Conservation (phyloP, 1,140 invertebrate genomes). For the Zaprionus taronus region DNA sequence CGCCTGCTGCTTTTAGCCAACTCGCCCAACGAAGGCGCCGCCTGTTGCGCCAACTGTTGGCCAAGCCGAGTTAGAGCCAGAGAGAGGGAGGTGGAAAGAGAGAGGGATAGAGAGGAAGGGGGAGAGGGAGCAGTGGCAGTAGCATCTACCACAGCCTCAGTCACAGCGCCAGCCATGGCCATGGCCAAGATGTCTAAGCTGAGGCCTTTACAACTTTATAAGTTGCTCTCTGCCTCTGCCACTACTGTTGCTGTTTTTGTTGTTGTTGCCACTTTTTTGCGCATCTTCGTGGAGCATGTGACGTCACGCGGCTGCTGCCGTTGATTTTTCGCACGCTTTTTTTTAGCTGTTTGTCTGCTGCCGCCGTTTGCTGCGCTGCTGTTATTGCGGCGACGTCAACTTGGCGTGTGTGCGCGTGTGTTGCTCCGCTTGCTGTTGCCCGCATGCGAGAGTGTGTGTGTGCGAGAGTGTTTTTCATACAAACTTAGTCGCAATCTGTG, state of each 20-base stretch:
- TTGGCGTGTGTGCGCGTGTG: constrained; percentile 34
- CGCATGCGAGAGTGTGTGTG: constrained; percentile 14
- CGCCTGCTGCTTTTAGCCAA: constrained; percentile 73
- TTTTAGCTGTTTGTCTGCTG: constrained; percentile 14
- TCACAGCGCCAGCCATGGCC: constrained; percentile 30
- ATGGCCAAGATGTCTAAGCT: constrained; percentile 68
- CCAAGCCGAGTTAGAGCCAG: constrained; percentile 31
- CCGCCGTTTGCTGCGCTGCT: constrained; percentile 63
- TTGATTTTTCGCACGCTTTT: constrained; percentile 7
- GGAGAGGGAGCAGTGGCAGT: not conserved
- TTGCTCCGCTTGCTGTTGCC: constrained; percentile 10
- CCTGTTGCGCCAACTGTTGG: constrained; percentile 68
- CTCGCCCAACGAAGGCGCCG: constrained; percentile 60
- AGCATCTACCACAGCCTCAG: constrained; percentile 17
- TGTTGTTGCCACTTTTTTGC: constrained; percentile 52
- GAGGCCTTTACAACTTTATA: constrained; percentile 70
- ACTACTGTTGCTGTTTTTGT: constrained; percentile 28
- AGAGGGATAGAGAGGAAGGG: not conserved
- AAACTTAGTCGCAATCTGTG: constrained; percentile 44
- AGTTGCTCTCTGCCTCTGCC: constrained; percentile 45
- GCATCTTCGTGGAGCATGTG: constrained; percentile 51
- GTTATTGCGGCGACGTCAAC: constrained; percentile 57
- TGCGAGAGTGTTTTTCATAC: constrained; percentile 34
- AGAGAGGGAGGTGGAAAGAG: not conserved
- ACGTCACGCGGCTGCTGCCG: constrained; percentile 39